Evolutionary conservation across 2,888 invertebrate species (phyloP).

Genomic region (Eupithecia vulgata): DNA sequence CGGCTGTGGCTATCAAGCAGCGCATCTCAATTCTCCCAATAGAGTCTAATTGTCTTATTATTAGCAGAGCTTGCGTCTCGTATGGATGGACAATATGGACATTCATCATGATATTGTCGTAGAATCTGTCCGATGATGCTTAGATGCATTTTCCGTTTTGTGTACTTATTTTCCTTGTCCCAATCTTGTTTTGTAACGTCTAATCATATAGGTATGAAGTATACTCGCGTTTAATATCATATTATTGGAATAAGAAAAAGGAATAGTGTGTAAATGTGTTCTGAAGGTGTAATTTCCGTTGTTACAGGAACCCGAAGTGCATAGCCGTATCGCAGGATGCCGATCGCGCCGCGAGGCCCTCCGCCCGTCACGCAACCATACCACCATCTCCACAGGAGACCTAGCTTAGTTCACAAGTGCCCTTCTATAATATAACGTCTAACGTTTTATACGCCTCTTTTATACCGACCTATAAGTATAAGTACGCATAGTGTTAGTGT

Average conservation of each 20-base stretch:
- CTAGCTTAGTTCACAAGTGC: conserved; percentile 77
- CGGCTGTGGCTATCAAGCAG: conserved; percentile 57
- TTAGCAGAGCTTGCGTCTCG: conserved; percentile 59
- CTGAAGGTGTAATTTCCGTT: conserved; percentile 42
- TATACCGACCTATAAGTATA: conserved; percentile 80
- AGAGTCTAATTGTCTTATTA: conserved; percentile 73
- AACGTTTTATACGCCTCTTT: conserved; percentile 81
- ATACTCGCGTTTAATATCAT: neutral
- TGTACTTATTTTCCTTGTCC: neutral
- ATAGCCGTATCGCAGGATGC: conserved; percentile 77
- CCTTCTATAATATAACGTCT: conserved; percentile 81
- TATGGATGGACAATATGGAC: conserved; percentile 32
- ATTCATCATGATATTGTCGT: conserved; percentile 3
- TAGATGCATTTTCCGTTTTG: neutral
- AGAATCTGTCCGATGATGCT: neutral
- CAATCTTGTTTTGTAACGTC: neutral
- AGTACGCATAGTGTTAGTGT: conserved; percentile 74
- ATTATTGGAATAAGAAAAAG: neutral
- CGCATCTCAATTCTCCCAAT: conserved; percentile 78
- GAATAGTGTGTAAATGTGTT: conserved; percentile 8
- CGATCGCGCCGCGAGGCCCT: conserved; percentile 83
- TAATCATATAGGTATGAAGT: neutral
- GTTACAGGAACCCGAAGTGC: conserved; percentile 75
- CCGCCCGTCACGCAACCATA: conserved; percentile 79
- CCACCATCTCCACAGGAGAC: conserved; percentile 78